These are phyloP conservation scores for Campoletis raptor DNA, from an alignment of 2,888 invertebrate species.

Conservation along the genomic window DNA sequence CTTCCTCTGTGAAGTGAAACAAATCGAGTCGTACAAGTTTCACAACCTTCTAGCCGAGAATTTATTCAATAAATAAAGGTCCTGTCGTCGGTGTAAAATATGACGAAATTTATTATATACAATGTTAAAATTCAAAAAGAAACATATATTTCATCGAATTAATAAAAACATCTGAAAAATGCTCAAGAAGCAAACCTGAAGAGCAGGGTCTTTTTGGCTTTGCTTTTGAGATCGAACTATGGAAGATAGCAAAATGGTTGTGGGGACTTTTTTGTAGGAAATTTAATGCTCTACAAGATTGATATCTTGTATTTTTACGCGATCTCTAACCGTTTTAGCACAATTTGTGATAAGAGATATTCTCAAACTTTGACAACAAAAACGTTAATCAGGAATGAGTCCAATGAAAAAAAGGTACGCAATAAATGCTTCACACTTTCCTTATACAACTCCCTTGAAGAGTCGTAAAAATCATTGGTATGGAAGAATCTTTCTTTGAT, in stretches of 20 bases:
- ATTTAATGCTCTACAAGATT: neutral
- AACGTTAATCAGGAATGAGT: neutral
- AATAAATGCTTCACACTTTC: neutral
- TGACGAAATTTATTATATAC: neutral
- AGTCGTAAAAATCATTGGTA: neutral
- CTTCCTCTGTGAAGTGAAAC: neutral
- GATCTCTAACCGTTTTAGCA: neutral
- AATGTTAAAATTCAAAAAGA: neutral
- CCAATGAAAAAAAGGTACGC: neutral
- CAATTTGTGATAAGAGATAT: neutral
- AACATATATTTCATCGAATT: neutral
- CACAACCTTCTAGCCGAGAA: neutral
- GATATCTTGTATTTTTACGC: neutral
- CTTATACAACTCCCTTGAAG: neutral
- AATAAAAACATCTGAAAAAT: neutral
- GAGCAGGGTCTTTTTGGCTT: neutral
- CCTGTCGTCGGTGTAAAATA: neutral
- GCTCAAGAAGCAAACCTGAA: neutral
- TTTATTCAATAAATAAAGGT: neutral
- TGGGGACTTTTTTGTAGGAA: neutral
- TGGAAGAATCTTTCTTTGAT: neutral
- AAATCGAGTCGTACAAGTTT: neutral
- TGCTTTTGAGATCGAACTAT: neutral
- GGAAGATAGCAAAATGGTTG: neutral
- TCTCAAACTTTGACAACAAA: neutral